Base-by-base conservation (phyloP, 2,888 invertebrate species). In the Epirrita christyi region DNA sequence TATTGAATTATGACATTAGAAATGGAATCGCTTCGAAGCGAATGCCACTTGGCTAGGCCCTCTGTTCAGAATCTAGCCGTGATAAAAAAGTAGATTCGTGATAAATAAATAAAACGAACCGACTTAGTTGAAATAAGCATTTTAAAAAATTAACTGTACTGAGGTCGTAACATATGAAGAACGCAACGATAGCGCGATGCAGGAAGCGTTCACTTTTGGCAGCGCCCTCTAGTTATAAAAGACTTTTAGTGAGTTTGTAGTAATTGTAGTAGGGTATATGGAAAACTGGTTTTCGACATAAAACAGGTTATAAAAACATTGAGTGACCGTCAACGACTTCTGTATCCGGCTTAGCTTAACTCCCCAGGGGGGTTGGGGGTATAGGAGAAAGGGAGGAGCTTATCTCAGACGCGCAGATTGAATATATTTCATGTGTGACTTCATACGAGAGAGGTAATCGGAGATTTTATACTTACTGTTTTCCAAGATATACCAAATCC, bases 381-480 rank as follows among this genome's bases (percentile, higher is more conserved):
- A 44, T 54, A 59, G 63, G 61, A 61, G 67, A 71, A 70, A 72
- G 77, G 78, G 77, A 73, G 72, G 70, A 73, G 51, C 93, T 94
- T 94, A 95, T 95, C 94, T 86, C 85, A 68, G 74, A 86, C 85
- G 87, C 92, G 92, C 94, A 94, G 94, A 94, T 94, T 94, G 94
- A 94, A 94, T 94, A 94, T 93, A 94, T 94, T 94, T 94, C 94
- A 94, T 93, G 93, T 93, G 93, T 88, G 85, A 80, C 76, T 83
- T 81, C 82, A 78, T 81, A 73, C 75, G 78, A 75, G 72, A 79
- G 73, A 65, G 63, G 70, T 65, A 72, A 66, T 78, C 73, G 67
- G 72, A 75, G 73, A 79, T 75, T 78, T 75, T 73, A 63, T 63
- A 64, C 64, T 54, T 63, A 64, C 63, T 55, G 62, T 60, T 63